Evolutionary conservation across 2,797 vertebrate species (phyloP).

Genomic region (Echeneis naucrates): DNA sequence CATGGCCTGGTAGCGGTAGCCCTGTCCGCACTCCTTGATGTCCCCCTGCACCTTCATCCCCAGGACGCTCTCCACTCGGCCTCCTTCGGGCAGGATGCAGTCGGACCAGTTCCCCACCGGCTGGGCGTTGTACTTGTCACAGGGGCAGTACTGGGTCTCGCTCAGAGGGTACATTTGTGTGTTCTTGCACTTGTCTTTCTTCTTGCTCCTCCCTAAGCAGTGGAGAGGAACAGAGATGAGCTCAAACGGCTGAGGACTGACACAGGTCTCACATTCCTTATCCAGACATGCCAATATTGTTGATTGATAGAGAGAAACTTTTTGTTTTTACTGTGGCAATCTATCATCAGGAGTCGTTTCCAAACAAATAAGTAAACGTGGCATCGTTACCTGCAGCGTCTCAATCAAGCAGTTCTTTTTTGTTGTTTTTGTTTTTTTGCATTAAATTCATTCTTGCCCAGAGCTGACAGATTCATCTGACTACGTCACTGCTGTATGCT

Average conservation of each 20-base stretch:
- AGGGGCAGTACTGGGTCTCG: constrained; percentile 98
- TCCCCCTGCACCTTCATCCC: constrained; percentile 92
- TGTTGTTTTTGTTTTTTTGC: background rate
- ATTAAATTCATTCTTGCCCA: background rate
- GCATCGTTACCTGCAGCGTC: background rate
- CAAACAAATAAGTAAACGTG: constrained; percentile 29
- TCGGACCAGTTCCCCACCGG: constrained; percentile 98
- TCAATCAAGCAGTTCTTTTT: no score
- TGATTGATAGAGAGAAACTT: constrained; percentile 32
- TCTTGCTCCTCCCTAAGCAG: constrained; percentile 94
- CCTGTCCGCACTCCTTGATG: constrained; percentile 94
- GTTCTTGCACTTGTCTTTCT: constrained; percentile 97
- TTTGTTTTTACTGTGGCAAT: constrained; percentile 11
- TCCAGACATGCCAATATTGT: constrained; percentile 20
- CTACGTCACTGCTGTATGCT: no score
- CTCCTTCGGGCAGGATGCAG: constrained; percentile 94
- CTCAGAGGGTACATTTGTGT: constrained; percentile 93
- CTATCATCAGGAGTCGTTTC: constrained; percentile 32
- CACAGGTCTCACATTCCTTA: constrained; percentile 32
- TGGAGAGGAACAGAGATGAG: constrained; percentile 32
- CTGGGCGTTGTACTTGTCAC: constrained; percentile 97
- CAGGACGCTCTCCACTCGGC: constrained; percentile 80
- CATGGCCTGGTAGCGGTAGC: constrained; percentile 98
- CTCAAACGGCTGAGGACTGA: constrained; percentile 11
- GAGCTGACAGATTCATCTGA: no score